Conservation (phyloP, 2,113 vertebrate species). For the Labeo rohita region DNA sequence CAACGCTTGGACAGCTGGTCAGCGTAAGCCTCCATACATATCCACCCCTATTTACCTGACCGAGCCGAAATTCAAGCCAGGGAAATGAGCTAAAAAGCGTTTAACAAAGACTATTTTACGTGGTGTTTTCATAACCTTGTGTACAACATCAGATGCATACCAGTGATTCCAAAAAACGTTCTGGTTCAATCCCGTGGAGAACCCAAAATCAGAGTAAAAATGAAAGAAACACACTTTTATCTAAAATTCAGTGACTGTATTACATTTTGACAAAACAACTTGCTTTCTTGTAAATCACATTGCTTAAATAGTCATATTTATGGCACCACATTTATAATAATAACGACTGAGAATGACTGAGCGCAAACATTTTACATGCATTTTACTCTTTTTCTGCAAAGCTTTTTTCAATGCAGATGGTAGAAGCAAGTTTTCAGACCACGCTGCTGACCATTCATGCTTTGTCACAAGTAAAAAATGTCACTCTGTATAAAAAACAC, state of each 20-base stretch:
- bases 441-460: neutral
- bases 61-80: constrained; percentile 30
- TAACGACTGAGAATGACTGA: neutral
- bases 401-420: neutral
- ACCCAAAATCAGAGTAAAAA: neutral
- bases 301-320: constrained; percentile 14
- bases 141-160: neutral
- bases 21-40: constrained; percentile 61
- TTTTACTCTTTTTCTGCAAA: neutral
- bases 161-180: neutral
- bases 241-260: neutral
- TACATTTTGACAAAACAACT: neutral
- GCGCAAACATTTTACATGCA: neutral
- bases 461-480: constrained; percentile 13
- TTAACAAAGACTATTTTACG: neutral
- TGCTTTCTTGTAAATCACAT: neutral
- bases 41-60: constrained; percentile 25
- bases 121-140: neutral
- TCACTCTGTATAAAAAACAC: neutral
- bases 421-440: neutral
- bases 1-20: constrained; percentile 80
- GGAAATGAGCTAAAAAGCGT: constrained; percentile 24
- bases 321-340: neutral
- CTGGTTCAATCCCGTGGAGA: neutral
- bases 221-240: neutral